Percentiles rank a stretch among this genome's conserved stretches.
phyloP scores from a whole-genome alignment of 2,113 vertebrate genomes.

The Brienomyrus brachyistius region DNA sequence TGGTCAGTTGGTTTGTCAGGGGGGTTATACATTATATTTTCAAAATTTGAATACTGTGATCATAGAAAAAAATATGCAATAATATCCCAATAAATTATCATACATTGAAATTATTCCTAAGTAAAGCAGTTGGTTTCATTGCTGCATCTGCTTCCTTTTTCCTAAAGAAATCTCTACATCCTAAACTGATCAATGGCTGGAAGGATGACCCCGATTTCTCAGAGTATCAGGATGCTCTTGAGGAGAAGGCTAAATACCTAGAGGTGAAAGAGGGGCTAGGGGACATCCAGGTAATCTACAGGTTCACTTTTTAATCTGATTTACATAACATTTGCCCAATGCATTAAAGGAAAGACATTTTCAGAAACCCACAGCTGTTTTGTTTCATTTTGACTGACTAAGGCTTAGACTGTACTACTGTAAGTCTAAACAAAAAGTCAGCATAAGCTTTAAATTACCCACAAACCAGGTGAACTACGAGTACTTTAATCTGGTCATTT shows the following conservation, averaged over 20 bases:
- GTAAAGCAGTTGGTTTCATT: neutral
- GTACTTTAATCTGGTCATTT: neutral
- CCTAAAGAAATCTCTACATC: conserved; percentile 1
- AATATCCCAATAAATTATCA: neutral
- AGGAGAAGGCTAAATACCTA: neutral
- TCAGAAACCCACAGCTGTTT: neutral
- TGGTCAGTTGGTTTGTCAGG: neutral
- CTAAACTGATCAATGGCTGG: conserved; percentile 12
- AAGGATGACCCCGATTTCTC: conserved; percentile 6
- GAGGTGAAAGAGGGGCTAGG: conserved; percentile 3
- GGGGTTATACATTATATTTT: neutral
- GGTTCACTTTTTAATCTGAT: neutral
- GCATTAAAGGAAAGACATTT: neutral
- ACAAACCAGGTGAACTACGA: neutral
- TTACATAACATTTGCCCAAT: neutral
- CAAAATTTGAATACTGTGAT: neutral
- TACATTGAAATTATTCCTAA: neutral
- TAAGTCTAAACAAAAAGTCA: neutral
- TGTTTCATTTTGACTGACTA: neutral
- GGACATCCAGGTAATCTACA: conserved; percentile 3
- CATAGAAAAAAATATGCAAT: neutral
- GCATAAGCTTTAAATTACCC: neutral
- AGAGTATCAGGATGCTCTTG: neutral
- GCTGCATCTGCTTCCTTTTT: neutral
- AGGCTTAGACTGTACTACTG: too few relatives aligned